Evolutionary conservation across 2,888 invertebrate species (phyloP).

Genomic region (Drosophila imparisetae): DNA sequence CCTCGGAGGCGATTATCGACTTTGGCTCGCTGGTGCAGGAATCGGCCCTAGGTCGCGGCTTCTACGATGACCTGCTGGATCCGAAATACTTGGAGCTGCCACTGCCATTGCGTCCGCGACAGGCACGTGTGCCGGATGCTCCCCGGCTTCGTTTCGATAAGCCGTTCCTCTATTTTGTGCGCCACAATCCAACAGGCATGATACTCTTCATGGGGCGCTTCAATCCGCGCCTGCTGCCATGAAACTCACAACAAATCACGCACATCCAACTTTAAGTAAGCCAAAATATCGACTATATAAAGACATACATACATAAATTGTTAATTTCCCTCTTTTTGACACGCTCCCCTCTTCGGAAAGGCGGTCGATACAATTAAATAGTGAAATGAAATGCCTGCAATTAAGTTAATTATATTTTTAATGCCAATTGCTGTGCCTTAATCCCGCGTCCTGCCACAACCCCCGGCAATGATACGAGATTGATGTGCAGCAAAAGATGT

Average conservation of each 20-base stretch:
- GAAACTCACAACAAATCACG: constrained; percentile 64
- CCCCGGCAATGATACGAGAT: constrained; percentile 73
- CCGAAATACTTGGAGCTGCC: constrained; percentile 87
- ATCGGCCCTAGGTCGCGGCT: constrained; percentile 87
- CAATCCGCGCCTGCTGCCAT: constrained; percentile 93
- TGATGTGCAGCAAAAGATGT: constrained; percentile 78
- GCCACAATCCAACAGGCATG: constrained; percentile 96
- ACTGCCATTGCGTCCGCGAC: constrained; percentile 89
- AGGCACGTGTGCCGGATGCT: constrained; percentile 89
- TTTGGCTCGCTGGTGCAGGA: constrained; percentile 85
- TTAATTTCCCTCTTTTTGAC: constrained; percentile 39
- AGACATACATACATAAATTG: constrained; percentile 17
- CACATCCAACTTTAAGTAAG: constrained; percentile 43
- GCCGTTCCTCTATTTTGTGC: constrained; percentile 94
- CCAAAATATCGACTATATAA: constrained; percentile 48
- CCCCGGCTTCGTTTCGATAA: constrained; percentile 93
- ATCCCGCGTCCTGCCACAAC: constrained; percentile 72
- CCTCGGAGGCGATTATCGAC: constrained; percentile 80
- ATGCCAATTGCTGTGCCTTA: constrained; percentile 81
- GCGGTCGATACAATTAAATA: constrained; percentile 49
- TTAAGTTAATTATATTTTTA: constrained; percentile 67
- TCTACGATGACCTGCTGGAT: constrained; percentile 88
- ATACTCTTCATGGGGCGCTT: constrained; percentile 95
- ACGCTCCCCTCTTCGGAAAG: neutral
- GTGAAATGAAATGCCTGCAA: constrained; percentile 68